Evolutionary conservation across 2,888 invertebrate genomes (phyloP).

Genomic region (Lottia gigantea): DNA sequence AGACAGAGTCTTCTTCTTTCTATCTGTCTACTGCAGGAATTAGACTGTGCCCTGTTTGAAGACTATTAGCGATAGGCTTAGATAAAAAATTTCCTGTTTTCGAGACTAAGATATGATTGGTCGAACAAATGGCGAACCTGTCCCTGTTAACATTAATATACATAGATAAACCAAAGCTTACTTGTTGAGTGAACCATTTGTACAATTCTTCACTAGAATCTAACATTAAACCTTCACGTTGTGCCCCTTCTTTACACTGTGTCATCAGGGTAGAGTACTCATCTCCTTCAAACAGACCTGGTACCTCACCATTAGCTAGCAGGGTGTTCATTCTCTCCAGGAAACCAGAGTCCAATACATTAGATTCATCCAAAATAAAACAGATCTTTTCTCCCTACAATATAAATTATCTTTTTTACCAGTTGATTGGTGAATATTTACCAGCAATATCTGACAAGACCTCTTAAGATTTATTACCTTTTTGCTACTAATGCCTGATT

Average conservation of each 20-base stretch:
- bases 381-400: slow-evolving; percentile 97
- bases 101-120: too few species aligned
- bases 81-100: too few species aligned
- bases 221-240: slow-evolving; percentile 96
- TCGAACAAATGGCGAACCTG: too few species aligned
- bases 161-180: slow-evolving; percentile 31
- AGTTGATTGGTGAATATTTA: too few species aligned
- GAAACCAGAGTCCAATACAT: slow-evolving; percentile 98
- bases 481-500: too few species aligned
- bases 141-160: too few species aligned
- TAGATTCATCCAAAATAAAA: slow-evolving; percentile 98
- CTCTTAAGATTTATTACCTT: too few species aligned
- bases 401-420: neutral
- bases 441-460: too few species aligned
- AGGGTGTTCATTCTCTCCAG: slow-evolving; percentile 99
- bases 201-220: slow-evolving; percentile 98
- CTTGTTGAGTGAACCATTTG: slow-evolving; percentile 96
- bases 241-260: slow-evolving; percentile 99
- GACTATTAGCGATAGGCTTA: too few species aligned
- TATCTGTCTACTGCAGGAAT: too few species aligned
- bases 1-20: too few species aligned
- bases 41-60: too few species aligned
- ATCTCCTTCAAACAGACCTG: slow-evolving; percentile 78
- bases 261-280: slow-evolving; percentile 99
- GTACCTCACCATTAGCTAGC: slow-evolving; percentile 95